Evolutionary conservation across 2,797 vertebrate genomes (phyloP), one percentile per base, ranked within the genome.

Genomic region (Thaleichthys pacificus): DNA sequence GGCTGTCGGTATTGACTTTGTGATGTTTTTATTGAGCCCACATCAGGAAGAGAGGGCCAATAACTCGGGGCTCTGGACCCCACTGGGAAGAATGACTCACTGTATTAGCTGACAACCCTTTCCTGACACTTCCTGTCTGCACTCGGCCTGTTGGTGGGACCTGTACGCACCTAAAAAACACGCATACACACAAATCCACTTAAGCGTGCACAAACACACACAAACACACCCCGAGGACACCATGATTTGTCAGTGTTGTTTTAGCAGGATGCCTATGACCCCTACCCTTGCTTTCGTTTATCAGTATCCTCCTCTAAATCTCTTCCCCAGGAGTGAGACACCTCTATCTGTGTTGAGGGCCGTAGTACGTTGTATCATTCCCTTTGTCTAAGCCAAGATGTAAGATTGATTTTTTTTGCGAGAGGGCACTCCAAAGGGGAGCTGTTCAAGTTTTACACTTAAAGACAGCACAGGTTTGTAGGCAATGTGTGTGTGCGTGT

Each of bases 51-150:
- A 75, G 30, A 0, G 54, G 58, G 72, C 81, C 79, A 82, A 77
- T 80, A 85, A 78, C 77, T 78, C 82, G 74, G 84, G 79, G 77
- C 71, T 68, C 3, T 8, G 66, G 74, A 80, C 70, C 82, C 84
- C 71, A 57, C 0, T 61, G 86, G 80, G 87, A 86, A 78, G 83
- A 82, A 82, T 89, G 90, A 88, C 89, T 90, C 66, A 68, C 70
- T 57, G 78, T 76, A 86, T 91, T 89, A 89, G 75, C 71, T 82
- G 76, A 62, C 72, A 35, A 8, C 47, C 47, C 51, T 68, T 75
- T 74, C 78, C 78, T 83, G 86, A 89, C 88, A 87, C 67, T 66
- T 76, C 80, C 77, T 51, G 82, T 85, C 86, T 89, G 85, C 80
- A 87, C 67, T 76, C 81, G 73, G 81, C 82, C 85, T 72, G 66